Base-by-base conservation (phyloP, 2,888 invertebrate species). In the Agriotes lineatus region DNA sequence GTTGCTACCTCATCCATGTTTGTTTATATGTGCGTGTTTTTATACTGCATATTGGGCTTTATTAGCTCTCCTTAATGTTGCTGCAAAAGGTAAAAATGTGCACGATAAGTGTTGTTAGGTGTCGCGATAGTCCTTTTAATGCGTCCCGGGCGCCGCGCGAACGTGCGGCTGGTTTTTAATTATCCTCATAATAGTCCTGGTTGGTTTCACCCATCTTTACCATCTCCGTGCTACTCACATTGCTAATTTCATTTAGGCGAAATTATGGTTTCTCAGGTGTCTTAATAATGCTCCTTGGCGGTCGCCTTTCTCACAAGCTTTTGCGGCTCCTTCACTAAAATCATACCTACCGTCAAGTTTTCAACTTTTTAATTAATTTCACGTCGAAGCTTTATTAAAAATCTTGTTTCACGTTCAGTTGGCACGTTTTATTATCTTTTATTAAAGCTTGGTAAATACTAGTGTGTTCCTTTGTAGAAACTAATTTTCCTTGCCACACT, bases 1-100 rank as follows among this genome's bases (percentile, higher is more conserved):
- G 70, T 70, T 70, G 70, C 70, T 70, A 67, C 60, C 39, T 67
- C 70, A 64, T 64, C 70, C 70, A 70, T 70, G 70, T 70, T 70
- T 70, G 67, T 70, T 70, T 70, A 70, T 70, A 64, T 35, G 70
- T 67, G 66, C 66, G 65, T 64, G 68, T 64, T 68, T 67, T 63
- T 65, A 39, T 57, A 37, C 39, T 64, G 45, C 48, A 60, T 59
- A 59, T 52, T 48, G 66, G 59, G 33, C 25, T 52, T 54, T 16
- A 56, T 60, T 66, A 52, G 58, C 50, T 50, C 50, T 62, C 48
- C 30, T 58, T 58, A 68, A 68, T 68, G 67, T 68, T 44, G 50
- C 57, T 62, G 39, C 30, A 48, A 62, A 62, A 68, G 67, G 67
- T 68, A 68, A 68, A 44, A 56, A 42, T 67, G 44, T 67, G 61